Conservation (phyloP, 2,888 invertebrate species). For the Diogma glabrata region DNA sequence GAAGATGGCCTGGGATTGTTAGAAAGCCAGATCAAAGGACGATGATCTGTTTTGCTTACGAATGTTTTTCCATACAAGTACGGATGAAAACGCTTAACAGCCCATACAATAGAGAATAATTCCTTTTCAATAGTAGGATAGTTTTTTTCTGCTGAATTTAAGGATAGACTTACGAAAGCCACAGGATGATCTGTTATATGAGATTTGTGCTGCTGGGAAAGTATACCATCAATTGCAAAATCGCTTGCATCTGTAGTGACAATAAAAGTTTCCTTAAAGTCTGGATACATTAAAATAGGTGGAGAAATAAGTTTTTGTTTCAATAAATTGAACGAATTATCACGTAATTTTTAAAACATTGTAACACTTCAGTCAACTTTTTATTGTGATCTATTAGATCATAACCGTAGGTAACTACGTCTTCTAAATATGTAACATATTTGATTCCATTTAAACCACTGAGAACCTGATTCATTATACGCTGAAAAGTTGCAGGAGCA, state of each 20-base stretch:
- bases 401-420: too few species aligned
- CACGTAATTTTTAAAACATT: background rate
- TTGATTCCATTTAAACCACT: background rate
- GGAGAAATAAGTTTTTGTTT: too few species aligned
- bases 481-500: background rate
- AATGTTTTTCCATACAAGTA: background rate
- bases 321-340: too few species aligned
- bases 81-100: background rate
- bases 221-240: background rate
- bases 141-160: background rate
- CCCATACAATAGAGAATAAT: background rate
- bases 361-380: background rate
- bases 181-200: background rate
- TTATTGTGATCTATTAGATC: background rate
- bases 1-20: background rate
- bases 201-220: background rate
- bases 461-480: background rate
- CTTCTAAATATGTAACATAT: background rate
- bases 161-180: background rate
- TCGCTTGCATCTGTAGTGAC: background rate
- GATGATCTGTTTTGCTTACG: background rate
- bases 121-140: background rate
- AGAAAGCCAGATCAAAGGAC: background rate
- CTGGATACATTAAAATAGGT: background rate
- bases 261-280: background rate